A percentile compares a stretch with the other conserved stretches of the same genome.
These are phyloP conservation scores for Noctua pronuba DNA, from an alignment of 2,888 invertebrate species.

Conservation along the genomic window DNA sequence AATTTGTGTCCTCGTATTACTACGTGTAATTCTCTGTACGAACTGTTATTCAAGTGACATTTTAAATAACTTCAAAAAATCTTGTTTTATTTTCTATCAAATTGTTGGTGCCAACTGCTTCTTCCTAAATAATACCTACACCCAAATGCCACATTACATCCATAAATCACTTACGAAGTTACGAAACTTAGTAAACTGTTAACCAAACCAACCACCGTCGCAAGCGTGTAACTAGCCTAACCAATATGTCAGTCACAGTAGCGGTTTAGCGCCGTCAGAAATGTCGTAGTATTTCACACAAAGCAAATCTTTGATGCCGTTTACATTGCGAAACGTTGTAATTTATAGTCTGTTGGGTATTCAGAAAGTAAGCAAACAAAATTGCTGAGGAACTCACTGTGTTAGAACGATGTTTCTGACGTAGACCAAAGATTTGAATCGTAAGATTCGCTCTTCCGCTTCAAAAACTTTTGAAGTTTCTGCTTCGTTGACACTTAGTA, in stretches of 20 bases:
- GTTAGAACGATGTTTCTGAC: background rate
- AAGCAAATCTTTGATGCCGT: slow-evolving; percentile 27
- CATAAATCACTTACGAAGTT: background rate
- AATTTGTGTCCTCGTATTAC: background rate
- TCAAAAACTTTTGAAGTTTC: too few species aligned
- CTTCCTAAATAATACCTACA: background rate
- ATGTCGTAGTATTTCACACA: slow-evolving; percentile 30
- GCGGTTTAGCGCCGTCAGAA: slow-evolving; percentile 43
- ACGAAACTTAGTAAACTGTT: slow-evolving; percentile 10
- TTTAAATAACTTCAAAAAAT: background rate
- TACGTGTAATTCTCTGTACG: too few species aligned
- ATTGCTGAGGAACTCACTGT: background rate
- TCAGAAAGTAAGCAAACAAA: background rate
- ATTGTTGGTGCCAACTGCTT: background rate
- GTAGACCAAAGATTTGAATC: background rate
- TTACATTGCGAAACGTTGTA: slow-evolving; percentile 6
- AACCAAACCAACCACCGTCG: slow-evolving; percentile 3
- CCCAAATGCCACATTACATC: background rate
- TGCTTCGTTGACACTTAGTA: too few species aligned
- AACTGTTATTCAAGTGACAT: background rate
- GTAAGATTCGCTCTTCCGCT: background rate
- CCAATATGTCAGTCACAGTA: slow-evolving; percentile 47
- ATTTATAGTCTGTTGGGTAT: background rate
- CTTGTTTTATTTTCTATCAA: background rate
- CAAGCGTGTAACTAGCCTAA: slow-evolving; percentile 23